These are phyloP conservation scores for Butastur rufipennis DNA, from an alignment of 2,113 vertebrate genomes.

Conservation along the genomic window DNA sequence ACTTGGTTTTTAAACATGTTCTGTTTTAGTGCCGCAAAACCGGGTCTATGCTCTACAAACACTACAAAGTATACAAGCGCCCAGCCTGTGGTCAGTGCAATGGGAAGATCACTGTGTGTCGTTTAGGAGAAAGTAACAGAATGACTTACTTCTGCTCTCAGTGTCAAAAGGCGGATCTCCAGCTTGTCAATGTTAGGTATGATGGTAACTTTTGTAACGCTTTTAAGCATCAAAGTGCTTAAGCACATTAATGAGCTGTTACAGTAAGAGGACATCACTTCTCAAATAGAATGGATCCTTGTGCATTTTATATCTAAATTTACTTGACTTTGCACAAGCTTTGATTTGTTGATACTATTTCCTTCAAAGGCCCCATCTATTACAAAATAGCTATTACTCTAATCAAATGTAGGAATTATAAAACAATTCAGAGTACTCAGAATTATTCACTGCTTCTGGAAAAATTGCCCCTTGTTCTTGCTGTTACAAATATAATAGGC, in stretches of 20 bases:
- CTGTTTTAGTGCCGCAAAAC: conserved; percentile 81
- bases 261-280: not conserved
- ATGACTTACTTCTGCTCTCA: conserved; percentile 91
- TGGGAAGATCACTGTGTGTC: conserved; percentile 82
- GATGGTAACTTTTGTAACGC: not conserved
- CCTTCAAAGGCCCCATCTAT: not conserved
- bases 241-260: not conserved
- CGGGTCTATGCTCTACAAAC: conserved; percentile 80
- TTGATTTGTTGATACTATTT: not conserved
- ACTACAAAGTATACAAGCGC: conserved; percentile 88
- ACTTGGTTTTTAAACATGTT: not conserved
- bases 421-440: not conserved
- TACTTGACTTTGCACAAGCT: not conserved
- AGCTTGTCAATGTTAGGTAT: conserved; percentile 77
- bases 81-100: conserved; percentile 80
- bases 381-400: not conserved
- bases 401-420: not conserved
- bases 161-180: conserved; percentile 83
- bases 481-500: not conserved
- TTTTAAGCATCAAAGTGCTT: not conserved
- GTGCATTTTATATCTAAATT: not conserved
- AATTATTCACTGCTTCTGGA: not conserved
- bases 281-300: not conserved
- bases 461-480: not conserved
- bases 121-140: conserved; percentile 85